Base-by-base conservation (phyloP, 2,888 invertebrate species). In the Halictus ligatus region DNA sequence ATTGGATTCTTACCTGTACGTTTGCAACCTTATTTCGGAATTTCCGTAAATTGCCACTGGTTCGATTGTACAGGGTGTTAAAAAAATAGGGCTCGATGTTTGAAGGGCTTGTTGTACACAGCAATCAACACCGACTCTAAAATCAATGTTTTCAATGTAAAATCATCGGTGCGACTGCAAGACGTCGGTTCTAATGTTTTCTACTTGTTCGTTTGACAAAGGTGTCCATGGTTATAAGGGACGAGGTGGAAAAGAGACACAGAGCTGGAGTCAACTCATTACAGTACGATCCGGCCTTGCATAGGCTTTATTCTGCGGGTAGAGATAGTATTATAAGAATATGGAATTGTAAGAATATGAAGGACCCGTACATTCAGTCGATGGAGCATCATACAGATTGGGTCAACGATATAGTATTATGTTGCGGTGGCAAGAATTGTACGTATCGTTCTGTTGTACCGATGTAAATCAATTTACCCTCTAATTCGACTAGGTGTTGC, bases 311-410 rank as follows among this genome's bases (percentile, higher is more conserved):
- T 96, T 98, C 99, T 6, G 99, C 99, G 90, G 99, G 99, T 77
- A 96, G 99, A 85, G 99, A 99, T 96, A 99, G 99, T 80, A 99
- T 99, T 93, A 99, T 99, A 92, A 96, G 99, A 94, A 99, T 98
- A 92, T 99, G 98, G 97, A 97, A 98, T 95, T 95, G 95, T 82
- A 95, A 94, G 91, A 96, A 96, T 88, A 95, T 95, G 87, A 96
- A 97, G 95, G 98, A 98, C 89, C 97, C 97, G 78, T 99, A 99
- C 94, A 96, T 98, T 86, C 98, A 99, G 94, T 99, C 99, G 50
- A 99, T 99, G 99, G 99, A 99, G 95, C 99, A 99, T 95, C 99
- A 99, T 95, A 99, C 99, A 4, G 99, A 99, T 95, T 99, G 99
- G 99, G 99, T 99, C 75, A 99, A 99, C 95, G 99, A 99, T 95